These are phyloP conservation scores for Oreohelix idahoensis DNA, from an alignment of 1,140 invertebrate genomes.

Conservation along the genomic window DNA sequence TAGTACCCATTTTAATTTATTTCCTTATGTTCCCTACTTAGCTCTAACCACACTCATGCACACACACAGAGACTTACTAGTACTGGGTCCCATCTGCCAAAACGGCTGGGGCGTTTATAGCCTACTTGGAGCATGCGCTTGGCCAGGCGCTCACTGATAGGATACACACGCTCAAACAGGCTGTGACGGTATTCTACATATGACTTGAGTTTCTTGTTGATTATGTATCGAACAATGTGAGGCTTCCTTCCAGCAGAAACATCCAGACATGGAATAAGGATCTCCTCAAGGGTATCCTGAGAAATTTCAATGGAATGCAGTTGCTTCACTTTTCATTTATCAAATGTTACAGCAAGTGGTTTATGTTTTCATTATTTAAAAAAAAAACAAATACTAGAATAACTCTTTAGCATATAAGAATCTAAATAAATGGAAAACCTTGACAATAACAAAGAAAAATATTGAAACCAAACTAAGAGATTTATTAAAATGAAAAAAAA, in stretches of 20 bases:
- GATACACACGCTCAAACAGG: constrained; percentile 72
- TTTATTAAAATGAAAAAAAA: too few species aligned
- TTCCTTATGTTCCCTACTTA: too few species aligned
- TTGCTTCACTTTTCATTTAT: too few species aligned
- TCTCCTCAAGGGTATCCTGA: constrained; percentile 69
- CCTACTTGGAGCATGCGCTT: constrained; percentile 68
- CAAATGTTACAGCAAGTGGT: too few species aligned
- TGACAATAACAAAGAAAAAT: too few species aligned
- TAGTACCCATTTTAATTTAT: too few species aligned
- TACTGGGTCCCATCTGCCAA: constrained; percentile 73
- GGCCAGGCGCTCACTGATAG: constrained; percentile 67
- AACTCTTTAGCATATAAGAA: too few species aligned
- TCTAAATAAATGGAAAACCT: too few species aligned
- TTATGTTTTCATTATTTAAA: too few species aligned
- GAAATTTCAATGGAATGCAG: constrained; percentile 28
- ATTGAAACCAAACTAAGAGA: too few species aligned
- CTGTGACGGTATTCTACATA: constrained; percentile 66
- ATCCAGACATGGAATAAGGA: constrained; percentile 65
- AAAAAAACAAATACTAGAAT: too few species aligned
- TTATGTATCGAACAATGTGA: constrained; percentile 70
- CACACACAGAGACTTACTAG: constrained; percentile 53
- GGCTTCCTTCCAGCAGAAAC: constrained; percentile 68
- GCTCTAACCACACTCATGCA: too few species aligned
- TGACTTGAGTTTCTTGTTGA: constrained; percentile 68
- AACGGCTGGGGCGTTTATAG: constrained; percentile 72